Evolutionary conservation across 37 sponge, comb jelly and placozoan species (phyloP), one percentile per base, ranked within the genome.

Genomic region (Theonella swinhoei): DNA sequence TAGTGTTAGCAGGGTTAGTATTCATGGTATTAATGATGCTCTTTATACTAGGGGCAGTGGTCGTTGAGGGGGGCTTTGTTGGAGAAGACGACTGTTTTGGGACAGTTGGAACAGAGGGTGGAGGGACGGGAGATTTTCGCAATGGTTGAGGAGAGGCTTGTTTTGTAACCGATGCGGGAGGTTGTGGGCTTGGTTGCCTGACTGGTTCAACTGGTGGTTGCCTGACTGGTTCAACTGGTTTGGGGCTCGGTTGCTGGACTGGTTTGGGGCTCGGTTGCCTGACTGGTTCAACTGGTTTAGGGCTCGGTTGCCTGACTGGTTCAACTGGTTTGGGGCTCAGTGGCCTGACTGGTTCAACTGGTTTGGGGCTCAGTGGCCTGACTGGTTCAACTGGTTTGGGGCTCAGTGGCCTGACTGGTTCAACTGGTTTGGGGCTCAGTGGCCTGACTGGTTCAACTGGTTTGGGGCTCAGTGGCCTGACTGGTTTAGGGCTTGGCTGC

Each of bases 331-430:
- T 2, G 1, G 78, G 8, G 19, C 24, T 59, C 67, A 28, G 30
- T 9, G 65, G 72, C 58, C 38, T 72, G 47, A n/a, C n/a, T n/a
- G n/a, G n/a, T n/a, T n/a, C n/a, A n/a, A 54, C 77, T 39, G 24
- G 76, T 33, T 58, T 35, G 20, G 11, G 2, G 43, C 20, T 9
- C 7, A 1, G 36, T 2, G 23, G 73, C 43, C 4, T 30, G 43
- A 39, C 34, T 35, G 33, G 72, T 34, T 4, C 28, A 33, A 37
- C 34, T 33, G 26, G 54, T 7, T 42, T 74, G 19, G 62, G 36
- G 32, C 35, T 81, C 20, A 9, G 29, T 23, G 36, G 71, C 22
- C 26, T 63, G 8, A 28, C 60, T 67, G 68, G 30, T 9, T 20
- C 8, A 67, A 26, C 11, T 25, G 47, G n/a, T 2, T 42, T 47